Conservation (phyloP, 2,888 invertebrate genomes). For the Phlogophora meticulosa region DNA sequence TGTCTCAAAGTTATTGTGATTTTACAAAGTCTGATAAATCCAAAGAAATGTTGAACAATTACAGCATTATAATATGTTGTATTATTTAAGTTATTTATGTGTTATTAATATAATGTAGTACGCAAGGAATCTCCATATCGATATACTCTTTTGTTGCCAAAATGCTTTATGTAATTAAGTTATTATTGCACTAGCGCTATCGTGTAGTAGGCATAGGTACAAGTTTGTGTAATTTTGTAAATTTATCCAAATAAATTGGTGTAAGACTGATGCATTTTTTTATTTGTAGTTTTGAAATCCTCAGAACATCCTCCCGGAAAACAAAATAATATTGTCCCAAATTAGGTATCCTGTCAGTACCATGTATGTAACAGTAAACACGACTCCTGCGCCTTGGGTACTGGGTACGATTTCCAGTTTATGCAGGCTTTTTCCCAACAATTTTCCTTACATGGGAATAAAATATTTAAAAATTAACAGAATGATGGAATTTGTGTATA, state of each 20-base stretch:
- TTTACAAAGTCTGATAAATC: constrained; percentile 82
- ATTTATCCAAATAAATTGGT: constrained; percentile 82
- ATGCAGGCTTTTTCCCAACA: not conserved
- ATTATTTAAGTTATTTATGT: constrained; percentile 69
- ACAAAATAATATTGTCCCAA: too few relatives aligned
- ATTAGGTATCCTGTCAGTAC: too few relatives aligned
- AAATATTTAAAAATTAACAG: not conserved
- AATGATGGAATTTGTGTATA: too few relatives aligned
- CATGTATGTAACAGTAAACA: too few relatives aligned
- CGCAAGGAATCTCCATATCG: constrained; percentile 50
- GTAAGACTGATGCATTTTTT: constrained; percentile 73
- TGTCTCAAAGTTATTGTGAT: constrained; percentile 66
- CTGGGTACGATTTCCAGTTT: not conserved
- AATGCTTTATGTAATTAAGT: constrained; percentile 73
- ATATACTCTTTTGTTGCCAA: constrained; percentile 74
- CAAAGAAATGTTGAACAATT: constrained; percentile 70
- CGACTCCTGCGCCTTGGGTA: not conserved
- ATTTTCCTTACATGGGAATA: too few relatives aligned
- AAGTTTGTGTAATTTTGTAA: constrained; percentile 83
- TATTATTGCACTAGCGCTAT: constrained; percentile 75
- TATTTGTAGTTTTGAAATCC: constrained; percentile 10
- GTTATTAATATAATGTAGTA: constrained; percentile 54
- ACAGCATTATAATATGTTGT: constrained; percentile 47
- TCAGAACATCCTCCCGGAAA: too few relatives aligned
- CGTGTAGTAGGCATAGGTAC: constrained; percentile 60